These are phyloP conservation scores for Oceanodroma leucorhoa DNA, from an alignment of 2,797 vertebrate species.

Conservation along the genomic window DNA sequence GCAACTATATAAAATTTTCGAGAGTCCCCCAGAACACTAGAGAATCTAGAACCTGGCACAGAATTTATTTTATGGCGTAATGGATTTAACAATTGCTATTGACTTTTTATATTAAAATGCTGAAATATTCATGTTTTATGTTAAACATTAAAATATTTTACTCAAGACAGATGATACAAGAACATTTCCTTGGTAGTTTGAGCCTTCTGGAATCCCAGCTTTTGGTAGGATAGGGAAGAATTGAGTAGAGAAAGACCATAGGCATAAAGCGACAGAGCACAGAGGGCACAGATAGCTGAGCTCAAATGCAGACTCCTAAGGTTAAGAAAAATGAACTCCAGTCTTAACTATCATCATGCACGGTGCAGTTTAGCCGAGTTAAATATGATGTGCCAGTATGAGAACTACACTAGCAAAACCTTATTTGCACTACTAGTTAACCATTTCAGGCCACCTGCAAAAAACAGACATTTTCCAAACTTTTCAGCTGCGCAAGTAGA, in stretches of 20 bases:
- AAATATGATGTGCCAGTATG: neutral
- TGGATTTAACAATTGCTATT: accelerated
- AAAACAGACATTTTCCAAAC: neutral
- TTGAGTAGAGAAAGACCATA: neutral
- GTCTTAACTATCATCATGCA: neutral
- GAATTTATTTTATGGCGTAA: neutral
- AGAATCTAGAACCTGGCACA: neutral
- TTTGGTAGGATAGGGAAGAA: neutral
- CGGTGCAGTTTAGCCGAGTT: neutral
- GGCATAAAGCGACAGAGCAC: neutral
- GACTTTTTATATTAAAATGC: neutral
- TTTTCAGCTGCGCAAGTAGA: neutral
- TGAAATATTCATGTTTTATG: neutral
- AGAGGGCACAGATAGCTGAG: neutral
- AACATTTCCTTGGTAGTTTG: neutral
- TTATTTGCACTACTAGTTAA: neutral
- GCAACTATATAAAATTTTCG: neutral
- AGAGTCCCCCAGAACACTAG: neutral
- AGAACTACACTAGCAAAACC: neutral
- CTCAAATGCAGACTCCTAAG: neutral
- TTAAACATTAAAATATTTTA: neutral
- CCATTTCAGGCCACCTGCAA: neutral
- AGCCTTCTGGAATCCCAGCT: neutral
- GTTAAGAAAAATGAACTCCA: neutral
- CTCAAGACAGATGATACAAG: neutral